These are phyloP conservation scores for Myotis findleyi DNA, from an alignment of 2,797 vertebrate genomes.

Conservation along the genomic window DNA sequence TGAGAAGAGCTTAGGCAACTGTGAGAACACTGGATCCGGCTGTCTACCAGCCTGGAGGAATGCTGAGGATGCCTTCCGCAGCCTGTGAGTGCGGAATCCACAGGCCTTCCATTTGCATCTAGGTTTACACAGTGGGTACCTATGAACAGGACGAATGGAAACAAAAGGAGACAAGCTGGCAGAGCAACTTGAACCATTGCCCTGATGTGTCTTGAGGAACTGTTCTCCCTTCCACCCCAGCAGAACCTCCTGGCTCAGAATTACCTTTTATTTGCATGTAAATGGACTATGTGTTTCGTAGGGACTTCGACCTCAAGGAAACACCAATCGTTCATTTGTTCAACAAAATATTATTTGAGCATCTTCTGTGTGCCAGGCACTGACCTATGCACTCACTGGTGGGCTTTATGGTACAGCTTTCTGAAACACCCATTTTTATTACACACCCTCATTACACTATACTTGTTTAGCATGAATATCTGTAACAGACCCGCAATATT, in stretches of 20 bases:
- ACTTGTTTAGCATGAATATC: neutral
- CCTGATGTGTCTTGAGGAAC: neutral
- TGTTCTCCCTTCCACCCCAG: neutral
- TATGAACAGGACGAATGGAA: slow-evolving; percentile 6
- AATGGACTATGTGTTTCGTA: neutral
- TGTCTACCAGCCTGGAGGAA: slow-evolving; percentile 56
- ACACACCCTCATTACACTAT: neutral
- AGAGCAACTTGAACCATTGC: neutral
- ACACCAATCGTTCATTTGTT: neutral
- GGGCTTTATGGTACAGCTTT: neutral
- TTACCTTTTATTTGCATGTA: neutral
- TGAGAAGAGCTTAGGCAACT: slow-evolving; percentile 66
- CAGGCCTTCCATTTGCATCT: neutral
- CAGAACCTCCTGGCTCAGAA: neutral
- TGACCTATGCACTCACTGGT: neutral
- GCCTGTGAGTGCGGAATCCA: neutral
- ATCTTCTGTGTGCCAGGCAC: neutral
- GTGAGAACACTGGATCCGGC: slow-evolving; percentile 70
- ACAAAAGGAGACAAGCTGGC: neutral
- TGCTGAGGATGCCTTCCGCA: neutral
- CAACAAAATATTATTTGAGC: neutral
- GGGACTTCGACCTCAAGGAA: neutral
- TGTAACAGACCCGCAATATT: neutral
- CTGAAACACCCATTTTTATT: neutral
- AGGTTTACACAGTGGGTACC: slow-evolving; percentile 44